phyloP scores from a whole-genome alignment of 2,797 vertebrate species.

The Xyrichtys novacula region DNA sequence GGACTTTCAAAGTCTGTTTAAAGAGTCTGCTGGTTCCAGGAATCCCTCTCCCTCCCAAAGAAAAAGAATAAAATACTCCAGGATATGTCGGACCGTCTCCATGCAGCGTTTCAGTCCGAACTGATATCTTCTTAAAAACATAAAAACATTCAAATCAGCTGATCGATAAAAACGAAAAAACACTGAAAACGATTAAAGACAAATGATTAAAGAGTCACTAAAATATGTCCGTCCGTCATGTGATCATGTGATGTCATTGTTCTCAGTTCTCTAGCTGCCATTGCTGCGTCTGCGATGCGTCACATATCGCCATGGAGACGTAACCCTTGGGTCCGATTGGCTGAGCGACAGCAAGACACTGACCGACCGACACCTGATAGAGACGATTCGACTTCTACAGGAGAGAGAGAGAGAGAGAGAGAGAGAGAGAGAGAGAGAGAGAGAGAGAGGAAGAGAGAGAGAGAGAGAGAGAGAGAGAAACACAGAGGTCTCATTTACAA shows the following conservation, averaged over 20 bases:
- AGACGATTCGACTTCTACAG: constrained; percentile 90
- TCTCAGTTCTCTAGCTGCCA: constrained; percentile 91
- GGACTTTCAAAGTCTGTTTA: background rate
- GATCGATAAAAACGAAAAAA: constrained; percentile 12
- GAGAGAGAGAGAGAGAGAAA: background rate
- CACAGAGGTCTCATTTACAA: too few relatives aligned
- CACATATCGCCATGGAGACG: constrained; percentile 94
- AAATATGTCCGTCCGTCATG: background rate
- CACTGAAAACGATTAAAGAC: background rate
- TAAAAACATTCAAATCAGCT: constrained; percentile 3
- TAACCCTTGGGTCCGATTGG: constrained; percentile 87
- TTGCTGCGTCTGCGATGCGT: constrained; percentile 89
- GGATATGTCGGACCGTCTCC: background rate
- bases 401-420: constrained; percentile 16
- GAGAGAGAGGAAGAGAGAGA: background rate
- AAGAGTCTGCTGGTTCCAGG: background rate
- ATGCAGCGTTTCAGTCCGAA: background rate
- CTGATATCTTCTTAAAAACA: too few relatives aligned
- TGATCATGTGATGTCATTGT: background rate
- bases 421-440: background rate
- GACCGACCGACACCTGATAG: constrained; percentile 96
- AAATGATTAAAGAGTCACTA: background rate
- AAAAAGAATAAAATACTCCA: background rate
- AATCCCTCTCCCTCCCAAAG: background rate
- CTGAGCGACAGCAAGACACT: constrained; percentile 89